Conservation (phyloP, 92 coral and sea anemone species). For the Siderastrea siderea region DNA sequence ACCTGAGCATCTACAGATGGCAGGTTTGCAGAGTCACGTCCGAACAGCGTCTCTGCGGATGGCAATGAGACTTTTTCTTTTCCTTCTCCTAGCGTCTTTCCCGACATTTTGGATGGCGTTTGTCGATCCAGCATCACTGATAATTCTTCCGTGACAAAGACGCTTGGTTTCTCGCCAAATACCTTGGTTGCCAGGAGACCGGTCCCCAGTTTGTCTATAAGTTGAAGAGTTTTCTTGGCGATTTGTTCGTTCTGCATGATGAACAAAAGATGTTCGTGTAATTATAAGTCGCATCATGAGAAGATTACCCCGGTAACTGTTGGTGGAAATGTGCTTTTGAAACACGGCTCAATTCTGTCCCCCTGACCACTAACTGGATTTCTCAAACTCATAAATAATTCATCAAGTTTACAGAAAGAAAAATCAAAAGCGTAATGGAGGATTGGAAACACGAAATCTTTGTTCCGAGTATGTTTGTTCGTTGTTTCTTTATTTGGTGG, state of each 20-base stretch:
- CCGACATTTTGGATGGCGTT: constrained; percentile 75
- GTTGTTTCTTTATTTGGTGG: not conserved
- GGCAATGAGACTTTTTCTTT: constrained; percentile 73
- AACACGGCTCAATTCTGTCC: no score
- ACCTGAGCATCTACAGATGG: constrained; percentile 87
- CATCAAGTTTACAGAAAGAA: no score
- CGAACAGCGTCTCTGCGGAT: constrained; percentile 70
- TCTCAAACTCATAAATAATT: no score
- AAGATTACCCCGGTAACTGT: no score
- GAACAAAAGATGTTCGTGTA: not conserved
- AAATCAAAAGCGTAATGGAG: no score
- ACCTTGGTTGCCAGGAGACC: constrained; percentile 72
- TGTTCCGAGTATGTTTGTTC: not conserved
- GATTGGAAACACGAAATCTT: no score
- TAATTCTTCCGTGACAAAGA: constrained; percentile 49
- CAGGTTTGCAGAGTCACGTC: not conserved
- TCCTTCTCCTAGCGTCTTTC: constrained; percentile 72
- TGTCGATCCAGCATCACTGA: constrained; percentile 76
- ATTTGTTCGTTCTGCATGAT: constrained; percentile 54
- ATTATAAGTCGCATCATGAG: no score
- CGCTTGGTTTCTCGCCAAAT: constrained; percentile 79
- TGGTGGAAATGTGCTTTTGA: no score
- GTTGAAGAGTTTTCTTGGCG: constrained; percentile 63
- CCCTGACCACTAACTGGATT: no score
- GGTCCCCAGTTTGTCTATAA: constrained; percentile 67